Evolutionary conservation across 2,113 vertebrate genomes (phyloP).

Genomic region (Grantiella picta): DNA sequence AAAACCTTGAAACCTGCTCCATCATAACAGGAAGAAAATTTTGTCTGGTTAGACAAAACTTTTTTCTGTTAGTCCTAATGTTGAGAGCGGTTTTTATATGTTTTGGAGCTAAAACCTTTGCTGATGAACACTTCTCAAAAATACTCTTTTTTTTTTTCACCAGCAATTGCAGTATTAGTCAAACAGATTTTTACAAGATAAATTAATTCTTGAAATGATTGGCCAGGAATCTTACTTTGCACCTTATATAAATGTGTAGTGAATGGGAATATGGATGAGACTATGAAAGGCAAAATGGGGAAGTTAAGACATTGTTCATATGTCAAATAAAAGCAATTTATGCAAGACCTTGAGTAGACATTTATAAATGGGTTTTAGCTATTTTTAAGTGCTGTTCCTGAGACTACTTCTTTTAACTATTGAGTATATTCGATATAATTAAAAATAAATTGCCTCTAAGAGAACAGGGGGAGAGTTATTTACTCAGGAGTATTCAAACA

Average conservation of each 20-base stretch:
- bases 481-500: not conserved
- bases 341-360: not conserved
- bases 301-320: not conserved
- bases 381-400: not conserved
- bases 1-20: not conserved
- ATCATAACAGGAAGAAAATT: not conserved
- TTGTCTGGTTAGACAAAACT: not conserved
- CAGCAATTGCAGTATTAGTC: not conserved
- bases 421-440: not conserved
- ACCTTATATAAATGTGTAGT: not conserved
- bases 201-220: not conserved
- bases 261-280: not conserved
- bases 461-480: not conserved
- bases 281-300: not conserved
- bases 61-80: not conserved
- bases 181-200: not conserved
- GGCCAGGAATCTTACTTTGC: not conserved
- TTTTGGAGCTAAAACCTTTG: not conserved
- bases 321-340: not conserved
- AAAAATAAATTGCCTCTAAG: not conserved
- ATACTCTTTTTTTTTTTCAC: not conserved
- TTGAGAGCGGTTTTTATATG: not conserved
- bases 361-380: not conserved
- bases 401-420: not conserved
- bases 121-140: not conserved